These are phyloP conservation scores for Eriosoma lanigerum DNA, from an alignment of 1,140 invertebrate genomes.

Conservation along the genomic window DNA sequence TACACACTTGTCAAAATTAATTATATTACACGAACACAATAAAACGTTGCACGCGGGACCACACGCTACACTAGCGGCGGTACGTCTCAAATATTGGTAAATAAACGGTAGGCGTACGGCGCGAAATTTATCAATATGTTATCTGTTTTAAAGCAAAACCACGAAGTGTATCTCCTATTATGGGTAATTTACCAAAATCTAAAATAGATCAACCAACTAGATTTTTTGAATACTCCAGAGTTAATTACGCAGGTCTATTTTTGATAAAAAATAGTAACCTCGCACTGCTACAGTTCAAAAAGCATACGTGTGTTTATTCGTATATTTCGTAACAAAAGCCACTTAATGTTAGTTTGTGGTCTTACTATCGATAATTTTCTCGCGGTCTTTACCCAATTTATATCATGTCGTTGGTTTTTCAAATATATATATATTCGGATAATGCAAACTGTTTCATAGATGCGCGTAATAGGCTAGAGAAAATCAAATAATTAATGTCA, in stretches of 20 bases:
- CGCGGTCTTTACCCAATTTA: too few relatives aligned
- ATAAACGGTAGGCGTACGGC: background rate
- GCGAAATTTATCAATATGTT: background rate
- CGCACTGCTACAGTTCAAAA: constrained; percentile 48
- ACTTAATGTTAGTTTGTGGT: constrained; percentile 57
- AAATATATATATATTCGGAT: too few relatives aligned
- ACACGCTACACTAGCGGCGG: background rate
- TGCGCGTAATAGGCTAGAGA: too few relatives aligned
- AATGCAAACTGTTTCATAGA: too few relatives aligned
- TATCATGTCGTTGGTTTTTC: too few relatives aligned
- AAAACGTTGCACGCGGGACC: constrained; percentile 21
- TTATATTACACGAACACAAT: constrained; percentile 34
- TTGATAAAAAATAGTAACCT: background rate
- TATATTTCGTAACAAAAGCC: constrained; percentile 56
- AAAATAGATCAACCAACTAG: background rate
- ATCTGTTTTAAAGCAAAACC: constrained; percentile 18
- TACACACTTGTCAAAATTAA: background rate
- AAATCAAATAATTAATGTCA: too few relatives aligned
- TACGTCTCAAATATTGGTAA: constrained; percentile 35
- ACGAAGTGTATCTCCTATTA: background rate
- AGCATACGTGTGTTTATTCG: constrained; percentile 55
- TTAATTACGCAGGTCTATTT: constrained; percentile 32
- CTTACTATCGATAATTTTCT: constrained; percentile 54
- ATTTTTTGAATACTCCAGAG: constrained; percentile 11
- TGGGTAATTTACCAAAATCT: constrained; percentile 25